Percentiles rank a stretch among this genome's conserved stretches.
These are phyloP conservation scores for Gila robusta DNA, from an alignment of 2,797 vertebrate species.

Conservation along the genomic window DNA sequence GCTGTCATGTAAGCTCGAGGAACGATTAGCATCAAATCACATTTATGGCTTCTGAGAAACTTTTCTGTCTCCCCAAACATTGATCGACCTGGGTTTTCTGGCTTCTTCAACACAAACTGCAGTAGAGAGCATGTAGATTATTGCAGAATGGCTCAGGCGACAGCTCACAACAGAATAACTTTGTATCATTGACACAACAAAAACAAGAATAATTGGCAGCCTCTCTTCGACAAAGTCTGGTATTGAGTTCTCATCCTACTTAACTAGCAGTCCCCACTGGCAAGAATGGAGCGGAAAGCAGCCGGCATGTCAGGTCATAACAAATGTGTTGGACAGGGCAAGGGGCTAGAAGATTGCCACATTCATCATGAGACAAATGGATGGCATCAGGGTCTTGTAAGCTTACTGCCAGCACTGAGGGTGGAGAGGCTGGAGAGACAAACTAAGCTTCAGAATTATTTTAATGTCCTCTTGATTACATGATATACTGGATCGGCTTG, in stretches of 20 bases:
- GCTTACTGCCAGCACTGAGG: conserved; percentile 54
- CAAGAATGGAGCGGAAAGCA: conserved; percentile 55
- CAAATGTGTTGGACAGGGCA: conserved; percentile 82
- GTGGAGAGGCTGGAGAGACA: conserved; percentile 44
- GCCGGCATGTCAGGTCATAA: conserved; percentile 63
- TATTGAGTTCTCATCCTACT: conserved; percentile 66
- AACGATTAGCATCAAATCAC: conserved; percentile 43
- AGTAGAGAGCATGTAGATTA: conserved; percentile 3
- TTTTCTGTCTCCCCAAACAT: conserved; percentile 14
- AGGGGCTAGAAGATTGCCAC: conserved; percentile 80
- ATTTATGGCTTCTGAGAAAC: conserved; percentile 37
- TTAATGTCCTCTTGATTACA: conserved; percentile 58
- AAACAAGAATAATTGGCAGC: conserved; percentile 54
- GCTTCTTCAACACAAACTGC: conserved; percentile 26
- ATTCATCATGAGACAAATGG: conserved; percentile 82
- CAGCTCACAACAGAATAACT: conserved; percentile 43
- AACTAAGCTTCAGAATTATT: conserved; percentile 55
- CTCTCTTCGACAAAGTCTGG: conserved; percentile 59
- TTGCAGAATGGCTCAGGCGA: background rate
- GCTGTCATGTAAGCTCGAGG: conserved; percentile 16
- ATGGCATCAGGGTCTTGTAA: conserved; percentile 64
- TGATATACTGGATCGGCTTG: background rate
- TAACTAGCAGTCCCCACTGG: conserved; percentile 64
- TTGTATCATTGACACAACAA: conserved; percentile 47
- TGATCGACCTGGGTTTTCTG: background rate